Percentiles rank a stretch among this genome's conserved stretches.
These are phyloP conservation scores for Balanococcus diminutus DNA, from an alignment of 2,888 invertebrate genomes.

Conservation along the genomic window DNA sequence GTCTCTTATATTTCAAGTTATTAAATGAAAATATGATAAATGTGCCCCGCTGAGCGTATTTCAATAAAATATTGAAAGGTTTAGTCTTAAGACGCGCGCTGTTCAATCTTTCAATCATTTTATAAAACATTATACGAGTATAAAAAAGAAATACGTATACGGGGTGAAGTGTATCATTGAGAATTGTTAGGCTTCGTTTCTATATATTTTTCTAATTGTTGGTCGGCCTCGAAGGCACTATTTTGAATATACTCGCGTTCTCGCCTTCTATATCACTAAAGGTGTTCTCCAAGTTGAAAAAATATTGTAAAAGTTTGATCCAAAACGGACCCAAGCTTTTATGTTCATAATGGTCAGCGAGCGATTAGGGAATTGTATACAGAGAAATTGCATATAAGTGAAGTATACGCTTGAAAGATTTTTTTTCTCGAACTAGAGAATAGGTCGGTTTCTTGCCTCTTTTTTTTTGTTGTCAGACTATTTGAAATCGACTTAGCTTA, in stretches of 20 bases:
- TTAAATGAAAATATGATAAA: constrained; percentile 36
- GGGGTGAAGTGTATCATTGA: background rate
- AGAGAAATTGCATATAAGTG: background rate
- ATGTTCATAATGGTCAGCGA: background rate
- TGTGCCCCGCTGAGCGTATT: constrained; percentile 28
- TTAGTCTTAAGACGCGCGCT: background rate
- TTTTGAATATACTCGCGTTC: background rate
- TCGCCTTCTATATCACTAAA: background rate
- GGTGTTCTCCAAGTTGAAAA: background rate
- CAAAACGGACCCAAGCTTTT: background rate
- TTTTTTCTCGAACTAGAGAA: background rate
- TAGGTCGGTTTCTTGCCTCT: background rate
- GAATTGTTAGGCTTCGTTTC: background rate
- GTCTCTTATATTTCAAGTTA: background rate
- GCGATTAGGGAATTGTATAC: constrained; percentile 11
- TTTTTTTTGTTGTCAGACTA: background rate
- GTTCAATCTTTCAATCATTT: constrained; percentile 39
- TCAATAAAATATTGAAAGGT: constrained; percentile 38
- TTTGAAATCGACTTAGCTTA: background rate
- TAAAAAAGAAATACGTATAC: background rate
- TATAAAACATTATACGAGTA: background rate
- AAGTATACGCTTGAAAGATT: background rate
- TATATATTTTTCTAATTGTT: background rate
- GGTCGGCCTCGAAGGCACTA: background rate
- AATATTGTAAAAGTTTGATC: constrained; percentile 15